A percentile compares a stretch with the other conserved stretches of the same genome.
These are phyloP conservation scores for Eupithecia inturbata DNA, from an alignment of 2,888 invertebrate species.

Conservation along the genomic window DNA sequence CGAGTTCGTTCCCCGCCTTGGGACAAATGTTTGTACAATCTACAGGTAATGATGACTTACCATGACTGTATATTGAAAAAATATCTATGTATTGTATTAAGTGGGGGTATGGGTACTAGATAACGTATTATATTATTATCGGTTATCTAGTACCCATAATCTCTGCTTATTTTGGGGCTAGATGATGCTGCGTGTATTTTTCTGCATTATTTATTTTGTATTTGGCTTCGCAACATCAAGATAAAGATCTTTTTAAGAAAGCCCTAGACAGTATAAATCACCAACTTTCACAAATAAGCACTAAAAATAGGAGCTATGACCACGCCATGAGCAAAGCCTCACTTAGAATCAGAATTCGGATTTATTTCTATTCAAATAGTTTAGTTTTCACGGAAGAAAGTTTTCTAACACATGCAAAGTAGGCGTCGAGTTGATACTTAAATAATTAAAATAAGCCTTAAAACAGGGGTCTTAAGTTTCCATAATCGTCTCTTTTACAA, in stretches of 20 bases:
- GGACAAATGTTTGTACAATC: neutral
- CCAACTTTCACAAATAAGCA: neutral
- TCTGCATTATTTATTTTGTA: neutral
- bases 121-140: neutral
- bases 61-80: neutral
- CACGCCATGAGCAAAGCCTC: neutral
- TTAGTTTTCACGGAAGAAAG: neutral
- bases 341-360: neutral
- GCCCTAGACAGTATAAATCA: neutral
- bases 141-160: neutral
- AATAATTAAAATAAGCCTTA: slow-evolving; percentile 7
- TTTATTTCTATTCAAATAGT: neutral
- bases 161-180: neutral
- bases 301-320: neutral
- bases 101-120: too few relatives aligned
- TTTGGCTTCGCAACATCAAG: neutral
- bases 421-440: neutral
- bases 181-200: neutral
- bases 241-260: too few relatives aligned
- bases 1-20: neutral
- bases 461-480: slow-evolving; percentile 3
- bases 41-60: neutral
- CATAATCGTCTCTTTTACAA: slow-evolving; percentile 13
- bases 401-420: neutral
- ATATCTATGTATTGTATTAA: neutral